phyloP scores from a whole-genome alignment of 2,113 vertebrate genomes.

The Hypomesus transpacificus region DNA sequence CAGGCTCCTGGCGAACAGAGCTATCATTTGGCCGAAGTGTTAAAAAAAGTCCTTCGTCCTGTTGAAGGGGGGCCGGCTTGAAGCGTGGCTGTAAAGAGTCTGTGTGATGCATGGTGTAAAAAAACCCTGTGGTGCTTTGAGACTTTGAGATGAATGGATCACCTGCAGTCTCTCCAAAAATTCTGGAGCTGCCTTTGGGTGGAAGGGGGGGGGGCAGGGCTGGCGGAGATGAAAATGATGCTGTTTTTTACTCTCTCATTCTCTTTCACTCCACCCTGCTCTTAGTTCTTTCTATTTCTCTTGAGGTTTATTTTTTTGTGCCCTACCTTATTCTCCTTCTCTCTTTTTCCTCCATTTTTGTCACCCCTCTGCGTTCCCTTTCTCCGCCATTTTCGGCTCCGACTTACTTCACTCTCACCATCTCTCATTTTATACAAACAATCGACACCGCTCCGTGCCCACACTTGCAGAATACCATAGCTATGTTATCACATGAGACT shows the following conservation, averaged over 20 bases:
- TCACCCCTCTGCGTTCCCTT: background rate
- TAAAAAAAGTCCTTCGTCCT: background rate
- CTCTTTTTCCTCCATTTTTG: background rate
- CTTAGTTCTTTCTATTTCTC: background rate
- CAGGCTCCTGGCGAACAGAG: background rate
- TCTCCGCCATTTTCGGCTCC: background rate
- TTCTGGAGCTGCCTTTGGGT: background rate
- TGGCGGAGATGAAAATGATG: background rate
- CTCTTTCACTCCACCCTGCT: background rate
- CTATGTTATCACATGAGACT: no score
- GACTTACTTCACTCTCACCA: background rate
- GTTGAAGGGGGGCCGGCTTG: background rate
- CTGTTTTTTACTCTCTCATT: background rate
- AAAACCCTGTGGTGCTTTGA: slow-evolving; percentile 1
- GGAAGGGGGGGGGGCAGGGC: background rate
- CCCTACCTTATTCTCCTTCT: background rate
- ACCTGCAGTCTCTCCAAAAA: background rate
- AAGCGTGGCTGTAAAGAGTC: background rate
- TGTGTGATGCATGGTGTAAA: background rate
- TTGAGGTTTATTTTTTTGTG: no score
- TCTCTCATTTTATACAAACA: background rate
- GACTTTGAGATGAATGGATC: background rate
- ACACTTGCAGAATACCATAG: no score
- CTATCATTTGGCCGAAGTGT: slow-evolving; percentile 14
- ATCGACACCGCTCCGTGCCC: no score